These are phyloP conservation scores for Callyntrura guangdongensis DNA, from an alignment of 2,888 invertebrate genomes.

Conservation along the genomic window DNA sequence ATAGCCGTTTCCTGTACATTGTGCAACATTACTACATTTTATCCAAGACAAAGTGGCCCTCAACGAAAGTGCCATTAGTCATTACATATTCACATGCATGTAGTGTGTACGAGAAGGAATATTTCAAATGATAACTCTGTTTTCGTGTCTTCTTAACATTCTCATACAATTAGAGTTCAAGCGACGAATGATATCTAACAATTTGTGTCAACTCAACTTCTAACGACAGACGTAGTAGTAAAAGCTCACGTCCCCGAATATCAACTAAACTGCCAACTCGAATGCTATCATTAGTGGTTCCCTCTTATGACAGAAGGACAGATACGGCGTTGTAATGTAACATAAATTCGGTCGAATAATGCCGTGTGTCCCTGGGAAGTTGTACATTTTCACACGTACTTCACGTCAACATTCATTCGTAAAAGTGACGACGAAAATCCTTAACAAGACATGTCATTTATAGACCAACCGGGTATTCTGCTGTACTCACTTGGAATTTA, in stretches of 20 bases:
- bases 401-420: slow-evolving; percentile 83
- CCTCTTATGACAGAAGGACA: slow-evolving; percentile 70
- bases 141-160: slow-evolving; percentile 41
- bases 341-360: slow-evolving; percentile 7
- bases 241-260: slow-evolving; percentile 80
- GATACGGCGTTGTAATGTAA: slow-evolving; percentile 16
- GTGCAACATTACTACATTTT: not conserved
- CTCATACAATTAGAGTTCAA: slow-evolving; percentile 62
- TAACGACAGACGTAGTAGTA: slow-evolving; percentile 47
- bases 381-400: slow-evolving; percentile 83
- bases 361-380: slow-evolving; percentile 42
- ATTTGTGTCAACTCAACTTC: slow-evolving; percentile 83
- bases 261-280: slow-evolving; percentile 82
- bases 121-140: not conserved
- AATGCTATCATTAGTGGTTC: slow-evolving; percentile 84
- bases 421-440: slow-evolving; percentile 76
- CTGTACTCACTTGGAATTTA: slow-evolving; percentile 15
- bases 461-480: slow-evolving; percentile 21
- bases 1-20: slow-evolving; percentile 12
- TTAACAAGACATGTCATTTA: slow-evolving; percentile 79
- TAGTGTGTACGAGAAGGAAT: not conserved
- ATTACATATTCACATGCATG: not conserved
- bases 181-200: slow-evolving; percentile 83
- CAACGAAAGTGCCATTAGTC: not conserved
- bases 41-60: not conserved